These are phyloP conservation scores for Hyposoter didymator DNA, from an alignment of 2,888 invertebrate genomes.

Conservation along the genomic window DNA sequence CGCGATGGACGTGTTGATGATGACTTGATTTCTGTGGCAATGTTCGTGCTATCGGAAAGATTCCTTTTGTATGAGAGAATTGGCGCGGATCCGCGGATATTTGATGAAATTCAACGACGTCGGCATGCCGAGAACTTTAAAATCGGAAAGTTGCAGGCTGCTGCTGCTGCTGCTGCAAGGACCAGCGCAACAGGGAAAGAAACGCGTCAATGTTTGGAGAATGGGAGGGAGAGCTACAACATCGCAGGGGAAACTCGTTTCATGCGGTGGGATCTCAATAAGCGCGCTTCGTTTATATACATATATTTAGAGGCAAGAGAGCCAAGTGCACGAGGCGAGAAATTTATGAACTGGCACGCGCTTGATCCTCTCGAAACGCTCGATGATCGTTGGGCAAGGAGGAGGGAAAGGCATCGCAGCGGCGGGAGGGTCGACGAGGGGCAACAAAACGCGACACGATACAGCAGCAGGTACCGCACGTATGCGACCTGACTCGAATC, in stretches of 20 bases:
- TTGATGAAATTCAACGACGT: conserved; percentile 22
- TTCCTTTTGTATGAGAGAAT: background rate
- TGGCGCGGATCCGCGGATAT: background rate
- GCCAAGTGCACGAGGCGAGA: conserved; percentile 69
- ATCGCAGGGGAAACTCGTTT: conserved; percentile 60
- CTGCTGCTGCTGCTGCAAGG: no score
- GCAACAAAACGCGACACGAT: conserved; percentile 54
- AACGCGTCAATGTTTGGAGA: background rate
- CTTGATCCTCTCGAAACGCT: conserved; percentile 57
- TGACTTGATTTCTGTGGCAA: background rate
- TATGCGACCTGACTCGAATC: conserved; percentile 61
- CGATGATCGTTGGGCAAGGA: conserved; percentile 39
- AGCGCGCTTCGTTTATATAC: conserved; percentile 47
- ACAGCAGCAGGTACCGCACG: conserved; percentile 55
- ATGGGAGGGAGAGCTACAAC: conserved; percentile 3
- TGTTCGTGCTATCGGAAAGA: background rate
- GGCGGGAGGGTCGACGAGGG: background rate
- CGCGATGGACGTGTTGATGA: background rate
- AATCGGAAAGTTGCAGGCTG: conserved; percentile 49
- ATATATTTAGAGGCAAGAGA: conserved; percentile 51
- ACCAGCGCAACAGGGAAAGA: conserved; percentile 38
- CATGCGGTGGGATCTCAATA: conserved; percentile 44
- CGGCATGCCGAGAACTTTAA: conserved; percentile 11
- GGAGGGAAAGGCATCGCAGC: background rate
- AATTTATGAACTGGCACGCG: conserved; percentile 72